Conservation (phyloP, 1,140 invertebrate genomes). For the Plodia interpunctella region DNA sequence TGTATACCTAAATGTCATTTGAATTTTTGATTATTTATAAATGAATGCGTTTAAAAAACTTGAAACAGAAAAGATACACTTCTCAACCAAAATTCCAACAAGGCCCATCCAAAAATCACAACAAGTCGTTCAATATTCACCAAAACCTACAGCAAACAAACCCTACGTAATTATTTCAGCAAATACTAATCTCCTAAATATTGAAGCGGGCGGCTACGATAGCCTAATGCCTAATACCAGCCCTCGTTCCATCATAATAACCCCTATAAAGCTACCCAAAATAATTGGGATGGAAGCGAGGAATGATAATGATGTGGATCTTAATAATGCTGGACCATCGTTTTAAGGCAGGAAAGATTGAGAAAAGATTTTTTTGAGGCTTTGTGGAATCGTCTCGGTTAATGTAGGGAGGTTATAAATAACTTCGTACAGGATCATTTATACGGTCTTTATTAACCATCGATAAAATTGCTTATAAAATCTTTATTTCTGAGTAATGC, state of each 20-base stretch:
- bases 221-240: conserved; percentile 4
- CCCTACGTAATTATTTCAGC: background rate
- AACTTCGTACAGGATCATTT: background rate
- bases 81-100: too few species aligned
- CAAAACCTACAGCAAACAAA: background rate
- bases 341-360: conserved; percentile 12
- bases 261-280: conserved; percentile 11
- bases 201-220: background rate
- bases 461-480: background rate
- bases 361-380: conserved; percentile 14
- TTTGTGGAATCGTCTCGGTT: conserved; percentile 12
- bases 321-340: conserved; percentile 15
- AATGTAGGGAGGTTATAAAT: conserved; percentile 15
- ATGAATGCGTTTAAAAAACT: too few species aligned
- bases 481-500: too few species aligned
- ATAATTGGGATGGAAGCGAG: conserved; percentile 18
- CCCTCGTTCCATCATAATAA: conserved; percentile 12
- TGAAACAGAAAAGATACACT: too few species aligned
- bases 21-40: too few species aligned
- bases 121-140: background rate
- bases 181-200: conserved; percentile 5
- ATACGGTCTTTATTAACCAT: background rate
- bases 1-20: too few species aligned
- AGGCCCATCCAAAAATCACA: too few species aligned
- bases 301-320: conserved; percentile 16